Conservation (phyloP, 1,140 invertebrate genomes). For the Drosophila eugracilis region DNA sequence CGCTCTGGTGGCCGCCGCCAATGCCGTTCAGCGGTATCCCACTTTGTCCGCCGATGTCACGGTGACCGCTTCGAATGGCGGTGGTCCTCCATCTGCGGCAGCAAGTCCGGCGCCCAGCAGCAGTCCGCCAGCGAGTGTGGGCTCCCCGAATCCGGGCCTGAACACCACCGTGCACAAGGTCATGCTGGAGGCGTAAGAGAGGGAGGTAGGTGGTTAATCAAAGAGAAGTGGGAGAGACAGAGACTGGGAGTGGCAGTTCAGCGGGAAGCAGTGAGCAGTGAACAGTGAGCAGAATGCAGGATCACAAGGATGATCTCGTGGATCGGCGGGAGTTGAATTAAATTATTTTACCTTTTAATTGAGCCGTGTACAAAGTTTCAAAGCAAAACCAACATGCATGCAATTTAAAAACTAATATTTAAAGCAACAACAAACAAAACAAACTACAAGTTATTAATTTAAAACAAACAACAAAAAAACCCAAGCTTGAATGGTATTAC, state of each 20-base stretch:
- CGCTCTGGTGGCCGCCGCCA: conserved; percentile 70
- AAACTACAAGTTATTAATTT: conserved; percentile 74
- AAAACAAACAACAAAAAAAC: conserved; percentile 29
- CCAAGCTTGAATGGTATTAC: conserved; percentile 61
- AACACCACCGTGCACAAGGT: conserved; percentile 85
- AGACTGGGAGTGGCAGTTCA: conserved; percentile 31
- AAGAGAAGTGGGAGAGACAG: conserved; percentile 44
- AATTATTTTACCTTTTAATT: conserved; percentile 64
- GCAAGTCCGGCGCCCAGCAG: conserved; percentile 35
- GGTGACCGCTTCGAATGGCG: conserved; percentile 62
- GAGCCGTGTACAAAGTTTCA: conserved; percentile 58
- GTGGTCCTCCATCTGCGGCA: conserved; percentile 54
- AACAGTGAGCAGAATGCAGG: neutral
- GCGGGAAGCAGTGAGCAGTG: neutral
- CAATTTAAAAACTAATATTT: conserved; percentile 50
- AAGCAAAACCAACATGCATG: conserved; percentile 57
- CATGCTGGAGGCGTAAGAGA: conserved; percentile 87
- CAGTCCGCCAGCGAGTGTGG: conserved; percentile 59
- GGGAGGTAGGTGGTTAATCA: neutral
- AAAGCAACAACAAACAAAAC: conserved; percentile 63
- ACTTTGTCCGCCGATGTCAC: conserved; percentile 77
- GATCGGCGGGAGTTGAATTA: conserved; percentile 48
- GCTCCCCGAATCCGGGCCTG: conserved; percentile 23
- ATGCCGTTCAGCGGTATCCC: conserved; percentile 76
- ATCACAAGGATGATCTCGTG: neutral